Percentiles rank a stretch among this genome's conserved stretches.
These are phyloP conservation scores for Enteromius fasciolatus DNA, from an alignment of 2,797 vertebrate genomes.

Conservation along the genomic window DNA sequence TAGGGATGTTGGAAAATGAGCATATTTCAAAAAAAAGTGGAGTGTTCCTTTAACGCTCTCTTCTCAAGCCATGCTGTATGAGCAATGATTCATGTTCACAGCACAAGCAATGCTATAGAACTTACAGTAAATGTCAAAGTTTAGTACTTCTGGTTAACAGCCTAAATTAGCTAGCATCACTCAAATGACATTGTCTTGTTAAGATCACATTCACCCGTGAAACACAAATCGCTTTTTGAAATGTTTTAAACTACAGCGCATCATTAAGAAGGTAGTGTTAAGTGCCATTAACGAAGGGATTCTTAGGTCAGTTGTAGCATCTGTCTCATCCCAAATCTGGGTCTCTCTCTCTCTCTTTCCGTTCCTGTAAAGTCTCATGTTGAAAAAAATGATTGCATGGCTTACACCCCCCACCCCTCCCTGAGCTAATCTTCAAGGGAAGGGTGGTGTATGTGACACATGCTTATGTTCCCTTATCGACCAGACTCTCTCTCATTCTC, in stretches of 20 bases:
- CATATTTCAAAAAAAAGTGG: too few relatives aligned
- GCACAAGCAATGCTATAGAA: background rate
- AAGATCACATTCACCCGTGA: background rate
- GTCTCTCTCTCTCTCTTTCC: slow-evolving; percentile 26
- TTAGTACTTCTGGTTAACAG: background rate
- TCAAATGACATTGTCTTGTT: background rate
- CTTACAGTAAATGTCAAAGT: background rate
- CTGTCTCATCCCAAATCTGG: background rate
- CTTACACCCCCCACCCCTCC: slow-evolving; percentile 9
- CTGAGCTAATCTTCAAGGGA: slow-evolving; percentile 50
- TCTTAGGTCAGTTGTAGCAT: slow-evolving; percentile 14
- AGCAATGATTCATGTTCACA: background rate
- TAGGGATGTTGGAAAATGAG: too few relatives aligned
- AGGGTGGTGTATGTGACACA: slow-evolving; percentile 38
- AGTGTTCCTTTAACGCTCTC: too few relatives aligned
- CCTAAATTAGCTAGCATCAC: background rate
- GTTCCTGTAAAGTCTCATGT: slow-evolving; percentile 35
- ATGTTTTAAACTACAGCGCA: background rate
- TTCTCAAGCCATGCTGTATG: background rate
- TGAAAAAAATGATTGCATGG: slow-evolving; percentile 37
- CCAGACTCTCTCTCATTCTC: slow-evolving; percentile 22
- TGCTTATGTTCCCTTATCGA: slow-evolving; percentile 33
- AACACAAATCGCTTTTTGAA: background rate
- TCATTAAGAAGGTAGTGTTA: background rate
- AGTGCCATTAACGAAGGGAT: slow-evolving; percentile 18